Evolutionary conservation across 2,797 vertebrate genomes (phyloP).

Genomic region (Euthynnus affinis): DNA sequence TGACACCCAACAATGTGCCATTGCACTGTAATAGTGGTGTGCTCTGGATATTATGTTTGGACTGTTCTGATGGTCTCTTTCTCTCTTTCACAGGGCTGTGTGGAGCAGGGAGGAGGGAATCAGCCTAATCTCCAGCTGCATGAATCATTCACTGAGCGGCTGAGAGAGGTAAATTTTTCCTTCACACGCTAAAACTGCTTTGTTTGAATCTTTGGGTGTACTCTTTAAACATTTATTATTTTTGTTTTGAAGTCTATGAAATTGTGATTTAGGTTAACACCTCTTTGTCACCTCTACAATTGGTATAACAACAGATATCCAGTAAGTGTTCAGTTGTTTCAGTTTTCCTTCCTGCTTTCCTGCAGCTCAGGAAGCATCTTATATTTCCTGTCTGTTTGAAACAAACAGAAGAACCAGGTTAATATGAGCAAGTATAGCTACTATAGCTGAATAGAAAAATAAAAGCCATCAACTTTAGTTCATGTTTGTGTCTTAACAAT

Average conservation of each 20-base stretch:
- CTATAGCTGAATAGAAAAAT: background rate
- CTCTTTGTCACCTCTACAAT: background rate
- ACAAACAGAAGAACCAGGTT: constrained; percentile 17
- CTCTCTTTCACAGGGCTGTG: constrained; percentile 63
- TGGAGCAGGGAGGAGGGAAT: constrained; percentile 59
- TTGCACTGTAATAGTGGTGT: background rate
- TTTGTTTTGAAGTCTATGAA: background rate
- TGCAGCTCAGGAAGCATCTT: constrained; percentile 24
- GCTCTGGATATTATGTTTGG: background rate
- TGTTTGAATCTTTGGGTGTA: too few species aligned
- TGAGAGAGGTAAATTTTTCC: constrained; percentile 63
- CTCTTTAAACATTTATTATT: background rate
- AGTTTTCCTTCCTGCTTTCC: constrained; percentile 22
- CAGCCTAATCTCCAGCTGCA: constrained; percentile 66
- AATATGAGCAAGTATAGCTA: background rate
- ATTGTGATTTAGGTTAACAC: background rate
- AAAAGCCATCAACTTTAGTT: background rate
- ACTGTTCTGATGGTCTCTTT: constrained; percentile 2
- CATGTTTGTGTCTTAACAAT: background rate
- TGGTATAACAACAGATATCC: background rate
- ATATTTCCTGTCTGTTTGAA: constrained; percentile 30
- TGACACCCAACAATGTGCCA: background rate
- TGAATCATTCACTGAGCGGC: constrained; percentile 59
- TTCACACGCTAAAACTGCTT: background rate
- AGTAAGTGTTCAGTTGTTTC: background rate